These are phyloP conservation scores for Meteorus cinctellus DNA, from an alignment of 2,888 invertebrate species.

Conservation along the genomic window DNA sequence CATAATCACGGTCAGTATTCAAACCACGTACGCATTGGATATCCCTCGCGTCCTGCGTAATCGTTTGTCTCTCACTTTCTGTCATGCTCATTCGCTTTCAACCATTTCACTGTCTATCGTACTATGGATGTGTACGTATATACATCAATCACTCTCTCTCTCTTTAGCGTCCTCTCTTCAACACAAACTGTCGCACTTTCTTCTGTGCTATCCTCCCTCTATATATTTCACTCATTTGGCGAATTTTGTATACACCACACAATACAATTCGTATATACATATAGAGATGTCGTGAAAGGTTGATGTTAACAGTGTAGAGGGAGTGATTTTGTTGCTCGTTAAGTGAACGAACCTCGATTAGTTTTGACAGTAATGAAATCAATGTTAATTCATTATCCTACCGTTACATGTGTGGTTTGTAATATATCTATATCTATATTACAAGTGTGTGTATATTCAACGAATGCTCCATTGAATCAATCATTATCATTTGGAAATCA, in stretches of 20 bases:
- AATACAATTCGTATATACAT: not conserved
- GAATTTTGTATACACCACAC: not conserved
- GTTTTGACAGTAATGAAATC: constrained; percentile 62
- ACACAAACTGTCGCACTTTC: not conserved
- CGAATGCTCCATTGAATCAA: not conserved
- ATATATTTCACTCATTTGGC: not conserved
- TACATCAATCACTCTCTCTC: constrained; percentile 8
- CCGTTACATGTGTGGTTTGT: constrained; percentile 30
- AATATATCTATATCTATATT: not conserved
- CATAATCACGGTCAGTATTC: constrained; percentile 47
- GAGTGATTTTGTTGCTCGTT: constrained; percentile 52
- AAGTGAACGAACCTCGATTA: constrained; percentile 53
- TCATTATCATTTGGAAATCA: not conserved
- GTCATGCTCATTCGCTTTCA: constrained; percentile 33
- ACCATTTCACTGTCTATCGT: constrained; percentile 30
- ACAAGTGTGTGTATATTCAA: too few relatives aligned
- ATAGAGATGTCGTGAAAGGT: constrained; percentile 1
- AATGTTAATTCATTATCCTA: constrained; percentile 57
- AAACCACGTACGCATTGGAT: constrained; percentile 45
- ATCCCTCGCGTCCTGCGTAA: constrained; percentile 43
- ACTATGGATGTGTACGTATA: constrained; percentile 27
- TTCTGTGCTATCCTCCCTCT: constrained; percentile 11
- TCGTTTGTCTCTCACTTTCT: constrained; percentile 47
- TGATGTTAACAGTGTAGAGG: not conserved
- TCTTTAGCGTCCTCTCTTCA: too few relatives aligned